Evolutionary conservation across 1,140 invertebrate species (phyloP).

Genomic region (Eriosoma lanigerum): DNA sequence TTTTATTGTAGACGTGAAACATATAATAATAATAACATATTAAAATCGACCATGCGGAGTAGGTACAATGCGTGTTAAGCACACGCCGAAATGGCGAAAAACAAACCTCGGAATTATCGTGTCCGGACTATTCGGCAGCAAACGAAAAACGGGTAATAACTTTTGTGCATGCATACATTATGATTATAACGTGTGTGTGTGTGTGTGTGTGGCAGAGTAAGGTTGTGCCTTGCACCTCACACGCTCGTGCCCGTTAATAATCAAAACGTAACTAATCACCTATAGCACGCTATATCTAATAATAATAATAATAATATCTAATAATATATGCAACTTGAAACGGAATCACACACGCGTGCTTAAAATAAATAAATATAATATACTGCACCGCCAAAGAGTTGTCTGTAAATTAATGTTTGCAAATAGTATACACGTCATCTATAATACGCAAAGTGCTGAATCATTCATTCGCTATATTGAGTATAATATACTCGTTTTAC

Average conservation of each 20-base stretch:
- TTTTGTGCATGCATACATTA: slow-evolving; percentile 49
- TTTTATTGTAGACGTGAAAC: too few relatives aligned
- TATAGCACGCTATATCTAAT: slow-evolving; percentile 42
- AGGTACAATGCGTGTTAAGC: slow-evolving; percentile 27
- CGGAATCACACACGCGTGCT: slow-evolving; percentile 25
- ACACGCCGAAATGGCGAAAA: slow-evolving; percentile 44
- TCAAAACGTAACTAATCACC: slow-evolving; percentile 47
- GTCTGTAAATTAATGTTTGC: too few relatives aligned
- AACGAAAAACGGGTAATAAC: slow-evolving; percentile 41
- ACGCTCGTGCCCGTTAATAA: slow-evolving; percentile 48
- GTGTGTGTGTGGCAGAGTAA: slow-evolving; percentile 28
- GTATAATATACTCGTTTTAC: too few relatives aligned
- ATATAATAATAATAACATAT: too few relatives aligned
- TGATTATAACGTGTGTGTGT: slow-evolving; percentile 24
- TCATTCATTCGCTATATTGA: too few relatives aligned
- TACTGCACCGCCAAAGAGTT: too few relatives aligned
- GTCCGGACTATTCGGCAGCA: slow-evolving; percentile 32
- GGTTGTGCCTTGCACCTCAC: slow-evolving; percentile 50
- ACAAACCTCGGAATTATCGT: slow-evolving; percentile 46
- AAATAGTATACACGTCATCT: too few relatives aligned
- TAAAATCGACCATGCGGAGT: too few relatives aligned
- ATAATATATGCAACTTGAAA: slow-evolving; percentile 25
- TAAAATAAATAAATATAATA: not conserved
- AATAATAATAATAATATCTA: slow-evolving; percentile 25
- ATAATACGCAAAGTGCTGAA: too few relatives aligned